These are phyloP conservation scores for Lymantria monacha DNA, from an alignment of 2,888 invertebrate genomes.

Conservation along the genomic window DNA sequence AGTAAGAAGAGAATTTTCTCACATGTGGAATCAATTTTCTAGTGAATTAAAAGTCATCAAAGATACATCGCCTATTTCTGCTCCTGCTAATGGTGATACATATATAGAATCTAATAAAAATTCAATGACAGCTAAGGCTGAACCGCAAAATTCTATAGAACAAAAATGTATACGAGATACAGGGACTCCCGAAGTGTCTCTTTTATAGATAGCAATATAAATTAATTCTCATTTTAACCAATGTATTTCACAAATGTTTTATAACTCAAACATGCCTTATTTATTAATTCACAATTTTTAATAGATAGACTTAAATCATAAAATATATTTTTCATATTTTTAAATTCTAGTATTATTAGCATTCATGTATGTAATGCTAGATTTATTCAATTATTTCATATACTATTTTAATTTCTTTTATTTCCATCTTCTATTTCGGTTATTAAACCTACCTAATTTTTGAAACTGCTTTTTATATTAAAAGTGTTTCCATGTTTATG, in stretches of 20 bases:
- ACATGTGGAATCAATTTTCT: slow-evolving; percentile 77
- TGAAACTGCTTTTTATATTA: slow-evolving; percentile 59
- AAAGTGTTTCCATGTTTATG: slow-evolving; percentile 60
- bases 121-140: background rate
- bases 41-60: slow-evolving; percentile 19
- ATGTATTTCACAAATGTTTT: slow-evolving; percentile 57
- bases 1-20: slow-evolving; percentile 83
- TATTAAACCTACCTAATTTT: slow-evolving; percentile 22
- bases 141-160: background rate
- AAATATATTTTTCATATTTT: slow-evolving; percentile 6
- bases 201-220: slow-evolving; percentile 29
- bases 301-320: slow-evolving; percentile 24
- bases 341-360: slow-evolving; percentile 17
- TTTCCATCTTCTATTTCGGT: slow-evolving; percentile 28
- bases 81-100: slow-evolving; percentile 6
- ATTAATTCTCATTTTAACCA: slow-evolving; percentile 10
- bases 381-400: slow-evolving; percentile 24
- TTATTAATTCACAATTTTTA: slow-evolving; percentile 29
- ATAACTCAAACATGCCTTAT: slow-evolving; percentile 53
- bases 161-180: background rate
- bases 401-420: slow-evolving; percentile 21
- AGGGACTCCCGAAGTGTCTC: slow-evolving; percentile 47
- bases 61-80: slow-evolving; percentile 3
- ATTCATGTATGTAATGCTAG: slow-evolving; percentile 39
- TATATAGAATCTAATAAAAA: slow-evolving; percentile 5